Evolutionary conservation across 2,888 invertebrate genomes (phyloP).

Genomic region (Chalcis sispes): DNA sequence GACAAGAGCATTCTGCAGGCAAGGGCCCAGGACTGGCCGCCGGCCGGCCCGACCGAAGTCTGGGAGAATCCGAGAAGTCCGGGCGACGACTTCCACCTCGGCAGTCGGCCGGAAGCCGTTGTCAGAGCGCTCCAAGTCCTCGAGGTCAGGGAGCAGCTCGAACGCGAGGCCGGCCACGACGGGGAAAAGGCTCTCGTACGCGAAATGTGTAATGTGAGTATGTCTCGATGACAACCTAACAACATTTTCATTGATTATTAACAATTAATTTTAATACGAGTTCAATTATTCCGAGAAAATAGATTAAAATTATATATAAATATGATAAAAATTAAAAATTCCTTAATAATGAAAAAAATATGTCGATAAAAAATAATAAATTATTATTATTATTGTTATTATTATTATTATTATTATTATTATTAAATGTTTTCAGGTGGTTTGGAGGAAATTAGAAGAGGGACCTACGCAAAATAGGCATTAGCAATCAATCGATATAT

Average conservation of each 20-base stretch:
- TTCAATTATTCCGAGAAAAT: conserved; percentile 2
- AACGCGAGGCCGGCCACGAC: conserved; percentile 84
- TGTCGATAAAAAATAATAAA: no score
- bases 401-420: no score
- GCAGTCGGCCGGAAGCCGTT: conserved; percentile 91
- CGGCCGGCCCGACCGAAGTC: conserved; percentile 68
- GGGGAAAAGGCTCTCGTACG: conserved; percentile 94
- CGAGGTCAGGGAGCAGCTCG: conserved; percentile 92
- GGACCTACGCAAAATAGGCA: conserved; percentile 80
- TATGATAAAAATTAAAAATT: no score
- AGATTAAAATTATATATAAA: background rate
- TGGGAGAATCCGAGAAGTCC: conserved; percentile 67
- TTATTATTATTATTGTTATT: no score
- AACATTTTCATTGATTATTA: background rate
- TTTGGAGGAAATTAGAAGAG: conserved; percentile 93
- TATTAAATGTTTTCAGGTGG: conserved; percentile 87
- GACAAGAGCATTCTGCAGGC: conserved; percentile 82
- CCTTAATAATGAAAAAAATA: no score
- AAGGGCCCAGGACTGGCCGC: conserved; percentile 67
- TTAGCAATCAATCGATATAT: conserved; percentile 58
- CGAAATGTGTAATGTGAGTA: conserved; percentile 94
- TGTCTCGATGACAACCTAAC: background rate
- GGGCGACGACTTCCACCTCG: conserved; percentile 75
- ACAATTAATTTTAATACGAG: background rate
- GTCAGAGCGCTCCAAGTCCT: conserved; percentile 94